Conservation (phyloP, 2,888 invertebrate species). For the Macroteleia sp. region DNA sequence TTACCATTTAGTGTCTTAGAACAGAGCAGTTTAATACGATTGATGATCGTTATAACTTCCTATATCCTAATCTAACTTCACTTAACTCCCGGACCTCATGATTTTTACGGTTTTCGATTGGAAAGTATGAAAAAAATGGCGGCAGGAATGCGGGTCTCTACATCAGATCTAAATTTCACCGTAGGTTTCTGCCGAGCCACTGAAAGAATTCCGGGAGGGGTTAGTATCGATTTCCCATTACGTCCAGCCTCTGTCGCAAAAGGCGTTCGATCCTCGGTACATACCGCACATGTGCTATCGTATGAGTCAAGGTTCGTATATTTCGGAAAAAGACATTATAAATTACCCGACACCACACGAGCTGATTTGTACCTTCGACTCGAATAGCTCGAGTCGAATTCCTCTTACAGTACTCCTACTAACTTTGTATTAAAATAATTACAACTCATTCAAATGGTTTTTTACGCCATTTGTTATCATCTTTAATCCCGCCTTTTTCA, state of each 20-base stretch:
- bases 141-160: slow-evolving; percentile 46
- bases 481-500: not conserved
- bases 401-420: not conserved
- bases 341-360: slow-evolving; percentile 28
- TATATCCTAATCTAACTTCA: slow-evolving; percentile 29
- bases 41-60: slow-evolving; percentile 10
- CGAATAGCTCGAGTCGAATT: slow-evolving; percentile 18
- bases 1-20: too few relatives aligned
- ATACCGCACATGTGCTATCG: slow-evolving; percentile 59
- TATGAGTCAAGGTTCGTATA: slow-evolving; percentile 58
- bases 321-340: slow-evolving; percentile 51
- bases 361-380: slow-evolving; percentile 25
- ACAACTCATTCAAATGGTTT: slow-evolving; percentile 2
- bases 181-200: slow-evolving; percentile 34
- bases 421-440: slow-evolving; percentile 10
- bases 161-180: slow-evolving; percentile 57
- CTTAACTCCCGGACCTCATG: slow-evolving; percentile 29
- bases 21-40: slow-evolving; percentile 7
- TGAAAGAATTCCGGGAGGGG: slow-evolving; percentile 59
- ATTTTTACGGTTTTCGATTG: slow-evolving; percentile 44
- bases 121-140: slow-evolving; percentile 49
- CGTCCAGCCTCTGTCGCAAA: slow-evolving; percentile 63
- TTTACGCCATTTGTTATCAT: slow-evolving; percentile 4
- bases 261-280: slow-evolving; percentile 58
- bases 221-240: slow-evolving; percentile 80